Evolutionary conservation across 2,113 vertebrate genomes (phyloP).

Genomic region (Greenwoodochromis staneri): DNA sequence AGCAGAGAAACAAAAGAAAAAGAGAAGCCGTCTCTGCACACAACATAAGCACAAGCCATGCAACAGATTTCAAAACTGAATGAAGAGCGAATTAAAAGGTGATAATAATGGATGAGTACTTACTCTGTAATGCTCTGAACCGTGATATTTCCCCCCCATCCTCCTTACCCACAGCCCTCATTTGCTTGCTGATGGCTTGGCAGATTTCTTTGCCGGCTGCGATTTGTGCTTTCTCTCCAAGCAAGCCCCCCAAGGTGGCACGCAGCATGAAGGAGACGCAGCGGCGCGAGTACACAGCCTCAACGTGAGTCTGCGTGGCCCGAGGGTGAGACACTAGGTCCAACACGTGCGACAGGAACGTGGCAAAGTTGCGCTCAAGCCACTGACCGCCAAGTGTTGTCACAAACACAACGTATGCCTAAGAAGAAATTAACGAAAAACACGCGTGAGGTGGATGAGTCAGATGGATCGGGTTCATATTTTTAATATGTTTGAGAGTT

Average conservation of each 20-base stretch:
- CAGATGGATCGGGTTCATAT: not conserved
- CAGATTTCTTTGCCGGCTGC: constrained; percentile 97
- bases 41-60: constrained; percentile 35
- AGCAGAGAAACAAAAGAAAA: not conserved
- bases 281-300: constrained; percentile 95
- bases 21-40: not conserved
- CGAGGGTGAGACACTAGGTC: constrained; percentile 95
- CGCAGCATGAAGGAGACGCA: constrained; percentile 97
- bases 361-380: constrained; percentile 95
- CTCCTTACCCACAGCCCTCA: constrained; percentile 97
- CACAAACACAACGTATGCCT: constrained; percentile 98
- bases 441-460: not conserved
- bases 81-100: constrained; percentile 2
- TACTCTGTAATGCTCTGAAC: constrained; percentile 77
- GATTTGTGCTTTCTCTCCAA: constrained; percentile 97
- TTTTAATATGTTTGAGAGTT: not conserved
- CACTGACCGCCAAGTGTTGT: constrained; percentile 93
- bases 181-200: constrained; percentile 96
- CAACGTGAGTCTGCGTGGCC: constrained; percentile 95
- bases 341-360: constrained; percentile 89
- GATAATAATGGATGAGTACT: constrained; percentile 67
- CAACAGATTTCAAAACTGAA: constrained; percentile 1
- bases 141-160: constrained; percentile 74
- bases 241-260: constrained; percentile 89
- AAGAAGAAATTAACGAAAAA: not conserved